Evolutionary conservation across 2,888 invertebrate genomes (phyloP).

Genomic region (Metallyticus violacea): DNA sequence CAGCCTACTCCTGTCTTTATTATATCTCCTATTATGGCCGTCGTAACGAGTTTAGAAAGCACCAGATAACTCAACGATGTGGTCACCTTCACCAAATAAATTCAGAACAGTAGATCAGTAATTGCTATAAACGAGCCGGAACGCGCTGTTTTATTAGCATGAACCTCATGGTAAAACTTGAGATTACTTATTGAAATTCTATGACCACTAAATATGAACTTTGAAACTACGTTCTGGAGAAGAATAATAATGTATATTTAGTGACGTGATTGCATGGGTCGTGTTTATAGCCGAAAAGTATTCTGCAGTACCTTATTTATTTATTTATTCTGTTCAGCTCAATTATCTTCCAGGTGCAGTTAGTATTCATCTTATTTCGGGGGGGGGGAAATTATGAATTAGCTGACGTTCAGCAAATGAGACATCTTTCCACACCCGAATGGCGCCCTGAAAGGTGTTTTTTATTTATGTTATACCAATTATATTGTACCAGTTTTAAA

Average conservation of each 20-base stretch:
- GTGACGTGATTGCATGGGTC: neutral
- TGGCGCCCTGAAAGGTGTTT: too few relatives aligned
- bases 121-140: neutral
- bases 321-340: too few relatives aligned
- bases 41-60: neutral
- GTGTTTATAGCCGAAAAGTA: neutral
- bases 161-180: neutral
- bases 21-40: neutral
- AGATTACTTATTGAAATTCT: neutral
- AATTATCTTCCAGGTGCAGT: too few relatives aligned
- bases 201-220: neutral
- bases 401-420: too few relatives aligned
- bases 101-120: neutral
- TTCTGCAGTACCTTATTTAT: neutral
- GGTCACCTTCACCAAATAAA: neutral
- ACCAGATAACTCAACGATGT: neutral
- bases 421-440: too few relatives aligned
- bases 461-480: too few relatives aligned
- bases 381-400: too few relatives aligned
- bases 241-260: neutral
- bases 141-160: neutral
- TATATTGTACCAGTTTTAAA: too few relatives aligned
- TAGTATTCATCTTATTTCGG: too few relatives aligned
- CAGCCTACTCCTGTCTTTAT: neutral
- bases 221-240: neutral